phyloP scores from a whole-genome alignment of 1,140 invertebrate genomes.

The Periplaneta americana region DNA sequence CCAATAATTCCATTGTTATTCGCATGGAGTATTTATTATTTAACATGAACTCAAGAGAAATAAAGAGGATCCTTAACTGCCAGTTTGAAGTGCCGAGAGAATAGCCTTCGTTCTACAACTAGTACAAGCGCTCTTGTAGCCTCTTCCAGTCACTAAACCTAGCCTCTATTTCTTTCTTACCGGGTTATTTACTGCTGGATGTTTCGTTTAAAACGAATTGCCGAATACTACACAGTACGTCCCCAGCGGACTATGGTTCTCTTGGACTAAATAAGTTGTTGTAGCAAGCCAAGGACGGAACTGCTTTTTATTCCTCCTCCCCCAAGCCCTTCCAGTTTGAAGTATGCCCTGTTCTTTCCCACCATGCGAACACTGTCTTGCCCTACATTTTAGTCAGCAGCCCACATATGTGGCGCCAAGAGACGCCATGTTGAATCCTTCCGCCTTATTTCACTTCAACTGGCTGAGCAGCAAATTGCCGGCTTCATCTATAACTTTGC shows the following conservation, averaged over 20 bases:
- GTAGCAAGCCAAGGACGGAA: neutral
- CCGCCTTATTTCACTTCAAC: neutral
- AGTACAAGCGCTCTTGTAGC: too few relatives aligned
- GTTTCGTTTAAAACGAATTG: neutral
- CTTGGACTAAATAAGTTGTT: neutral
- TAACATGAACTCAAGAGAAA: too few relatives aligned
- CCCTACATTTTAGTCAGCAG: too few relatives aligned
- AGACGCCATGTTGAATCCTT: neutral
- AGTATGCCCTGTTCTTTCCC: neutral
- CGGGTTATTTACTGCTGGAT: neutral
- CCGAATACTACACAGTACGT: neutral
- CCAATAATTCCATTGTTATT: too few relatives aligned
- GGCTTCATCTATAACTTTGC: too few relatives aligned
- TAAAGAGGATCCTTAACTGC: too few relatives aligned
- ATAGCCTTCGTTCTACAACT: too few relatives aligned
- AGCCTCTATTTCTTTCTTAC: too few relatives aligned
- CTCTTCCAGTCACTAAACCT: too few relatives aligned
- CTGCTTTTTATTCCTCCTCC: neutral
- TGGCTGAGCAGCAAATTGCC: neutral
- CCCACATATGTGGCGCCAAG: neutral
- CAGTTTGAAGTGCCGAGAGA: too few relatives aligned
- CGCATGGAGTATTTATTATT: too few relatives aligned
- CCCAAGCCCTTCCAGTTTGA: too few relatives aligned
- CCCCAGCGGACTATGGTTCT: neutral
- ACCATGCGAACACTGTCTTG: neutral